A percentile compares a stretch with the other conserved stretches of the same genome.
phyloP scores from a whole-genome alignment of 2,113 vertebrate genomes.

The Arenaria interpres region DNA sequence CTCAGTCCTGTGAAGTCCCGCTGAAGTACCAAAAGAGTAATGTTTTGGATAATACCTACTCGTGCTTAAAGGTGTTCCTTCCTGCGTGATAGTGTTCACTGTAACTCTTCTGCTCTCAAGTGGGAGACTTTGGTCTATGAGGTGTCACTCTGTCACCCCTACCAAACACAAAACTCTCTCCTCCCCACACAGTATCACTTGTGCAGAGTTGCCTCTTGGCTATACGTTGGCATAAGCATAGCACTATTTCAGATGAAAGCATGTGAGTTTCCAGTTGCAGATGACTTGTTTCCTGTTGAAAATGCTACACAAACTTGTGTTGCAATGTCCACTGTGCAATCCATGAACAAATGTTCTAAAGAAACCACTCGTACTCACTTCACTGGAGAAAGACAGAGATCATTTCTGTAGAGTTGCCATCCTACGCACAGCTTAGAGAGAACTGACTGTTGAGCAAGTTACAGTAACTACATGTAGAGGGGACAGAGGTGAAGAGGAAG shows the following conservation, averaged over 20 bases:
- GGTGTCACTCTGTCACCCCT: neutral
- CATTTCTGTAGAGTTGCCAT: neutral
- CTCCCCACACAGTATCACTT: neutral
- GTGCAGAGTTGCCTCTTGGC: neutral
- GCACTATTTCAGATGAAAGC: neutral
- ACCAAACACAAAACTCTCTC: too few relatives aligned
- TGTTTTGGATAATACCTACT: neutral
- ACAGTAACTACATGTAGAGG: fast-evolving
- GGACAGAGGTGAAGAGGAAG: neutral
- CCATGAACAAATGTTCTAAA: neutral
- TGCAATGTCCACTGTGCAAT: neutral
- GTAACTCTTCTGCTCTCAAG: neutral
- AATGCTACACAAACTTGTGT: neutral
- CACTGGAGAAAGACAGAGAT: neutral
- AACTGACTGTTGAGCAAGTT: neutral
- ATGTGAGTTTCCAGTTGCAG: neutral
- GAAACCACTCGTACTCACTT: neutral
- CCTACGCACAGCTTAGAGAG: neutral
- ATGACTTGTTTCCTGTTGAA: neutral
- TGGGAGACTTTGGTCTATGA: neutral
- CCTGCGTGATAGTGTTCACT: neutral
- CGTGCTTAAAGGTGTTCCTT: neutral
- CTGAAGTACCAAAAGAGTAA: neutral
- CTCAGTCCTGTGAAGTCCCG: neutral
- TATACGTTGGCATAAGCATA: fast-evolving